Conservation (phyloP, 2,113 vertebrate species). For the Sorex araneus region DNA sequence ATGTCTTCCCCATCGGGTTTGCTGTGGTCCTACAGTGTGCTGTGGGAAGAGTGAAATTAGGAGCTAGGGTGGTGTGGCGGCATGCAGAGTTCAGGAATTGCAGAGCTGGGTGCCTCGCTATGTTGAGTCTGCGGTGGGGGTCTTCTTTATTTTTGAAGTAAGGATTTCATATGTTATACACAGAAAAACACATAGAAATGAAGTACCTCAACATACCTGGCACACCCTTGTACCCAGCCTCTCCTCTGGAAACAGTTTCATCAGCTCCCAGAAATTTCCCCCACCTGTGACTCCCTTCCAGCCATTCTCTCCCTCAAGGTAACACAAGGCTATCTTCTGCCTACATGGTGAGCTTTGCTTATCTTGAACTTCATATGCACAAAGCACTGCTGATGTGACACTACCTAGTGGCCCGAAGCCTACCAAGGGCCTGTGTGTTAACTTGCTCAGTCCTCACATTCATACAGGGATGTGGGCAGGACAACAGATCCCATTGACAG, state of each 20-base stretch:
- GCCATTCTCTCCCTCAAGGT: background rate
- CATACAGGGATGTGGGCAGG: background rate
- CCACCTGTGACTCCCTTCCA: background rate
- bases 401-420: background rate
- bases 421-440: background rate
- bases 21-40: no score
- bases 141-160: background rate
- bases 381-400: background rate
- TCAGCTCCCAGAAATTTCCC: no score
- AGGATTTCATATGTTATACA: background rate
- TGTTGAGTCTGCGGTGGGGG: no score
- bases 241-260: no score
- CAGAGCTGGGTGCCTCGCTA: no score
- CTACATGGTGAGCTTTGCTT: background rate
- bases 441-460: background rate
- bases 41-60: no score
- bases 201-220: no score
- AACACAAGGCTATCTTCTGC: background rate
- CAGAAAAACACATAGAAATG: background rate
- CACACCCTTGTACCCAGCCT: no score
- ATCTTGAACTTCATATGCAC: background rate
- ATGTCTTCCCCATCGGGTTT: no score
- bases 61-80: no score
- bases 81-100: no score
- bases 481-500: conserved; percentile 21